These are phyloP conservation scores for Tupiocoris notatus DNA, from an alignment of 2,888 invertebrate genomes.

Conservation along the genomic window DNA sequence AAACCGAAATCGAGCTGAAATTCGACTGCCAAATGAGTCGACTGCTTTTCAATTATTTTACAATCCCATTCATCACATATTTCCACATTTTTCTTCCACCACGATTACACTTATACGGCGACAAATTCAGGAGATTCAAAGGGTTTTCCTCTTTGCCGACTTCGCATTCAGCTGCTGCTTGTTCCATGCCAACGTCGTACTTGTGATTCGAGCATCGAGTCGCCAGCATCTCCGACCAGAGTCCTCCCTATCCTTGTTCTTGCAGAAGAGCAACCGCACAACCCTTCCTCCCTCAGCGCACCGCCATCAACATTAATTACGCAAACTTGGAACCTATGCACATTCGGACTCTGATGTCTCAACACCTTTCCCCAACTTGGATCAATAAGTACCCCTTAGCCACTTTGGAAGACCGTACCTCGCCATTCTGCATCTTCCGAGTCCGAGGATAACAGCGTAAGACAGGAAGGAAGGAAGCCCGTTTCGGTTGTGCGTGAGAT, in stretches of 20 bases:
- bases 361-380: conserved; percentile 36
- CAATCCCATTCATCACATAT: too few species aligned
- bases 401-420: conserved; percentile 9
- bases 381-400: conserved; percentile 34
- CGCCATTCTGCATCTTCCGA: background rate
- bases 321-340: conserved; percentile 39
- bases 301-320: conserved; percentile 37
- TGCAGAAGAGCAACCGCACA: background rate
- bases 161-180: too few species aligned
- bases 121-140: too few species aligned
- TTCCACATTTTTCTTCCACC: too few species aligned
- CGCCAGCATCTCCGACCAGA: background rate
- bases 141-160: too few species aligned
- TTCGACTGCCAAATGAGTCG: too few species aligned
- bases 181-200: too few species aligned
- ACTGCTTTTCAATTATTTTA: too few species aligned
- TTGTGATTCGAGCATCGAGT: background rate
- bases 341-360: conserved; percentile 40
- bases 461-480: background rate
- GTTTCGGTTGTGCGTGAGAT: background rate
- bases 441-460: background rate
- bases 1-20: too few species aligned
- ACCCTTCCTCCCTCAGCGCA: background rate
- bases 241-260: background rate
- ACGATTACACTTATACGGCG: too few species aligned